Evolutionary conservation across 2,888 invertebrate species (phyloP).

Genomic region (Aphodius granarius): DNA sequence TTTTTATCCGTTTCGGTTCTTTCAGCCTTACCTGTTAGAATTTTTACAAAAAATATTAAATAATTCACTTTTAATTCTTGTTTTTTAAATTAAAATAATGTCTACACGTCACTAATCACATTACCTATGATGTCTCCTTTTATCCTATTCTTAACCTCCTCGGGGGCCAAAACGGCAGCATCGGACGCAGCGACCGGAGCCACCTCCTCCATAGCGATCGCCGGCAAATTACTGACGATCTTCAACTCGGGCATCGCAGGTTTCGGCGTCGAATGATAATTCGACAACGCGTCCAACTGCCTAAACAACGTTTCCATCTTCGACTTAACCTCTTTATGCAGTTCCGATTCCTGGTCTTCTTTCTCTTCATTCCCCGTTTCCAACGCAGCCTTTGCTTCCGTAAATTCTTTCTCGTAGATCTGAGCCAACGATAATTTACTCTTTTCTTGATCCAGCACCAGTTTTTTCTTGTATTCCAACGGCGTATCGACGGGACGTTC

Average conservation of each 20-base stretch:
- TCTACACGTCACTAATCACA: constrained; percentile 6
- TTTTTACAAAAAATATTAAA: neutral
- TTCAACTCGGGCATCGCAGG: constrained; percentile 82
- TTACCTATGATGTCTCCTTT: constrained; percentile 59
- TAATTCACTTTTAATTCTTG: neutral
- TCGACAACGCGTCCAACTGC: constrained; percentile 89
- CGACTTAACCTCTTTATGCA: constrained; percentile 76
- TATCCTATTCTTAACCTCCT: constrained; percentile 73
- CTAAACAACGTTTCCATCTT: constrained; percentile 76
- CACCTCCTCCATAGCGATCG: constrained; percentile 93
- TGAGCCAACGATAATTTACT: constrained; percentile 91
- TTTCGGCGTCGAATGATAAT: constrained; percentile 94
- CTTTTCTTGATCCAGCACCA: constrained; percentile 90
- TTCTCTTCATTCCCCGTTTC: constrained; percentile 59
- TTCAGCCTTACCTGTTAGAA: constrained; percentile 67
- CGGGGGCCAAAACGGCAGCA: constrained; percentile 84
- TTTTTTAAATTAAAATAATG: neutral
- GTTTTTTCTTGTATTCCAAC: constrained; percentile 81
- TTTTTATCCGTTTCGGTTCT: constrained; percentile 85
- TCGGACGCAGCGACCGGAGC: constrained; percentile 88
- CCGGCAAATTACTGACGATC: constrained; percentile 88
- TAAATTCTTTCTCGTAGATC: constrained; percentile 89
- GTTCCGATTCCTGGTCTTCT: constrained; percentile 69
- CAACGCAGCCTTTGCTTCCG: constrained; percentile 64
- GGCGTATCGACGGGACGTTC: constrained; percentile 82